Evolutionary conservation across 2,113 vertebrate species (phyloP).

Genomic region (Geothlypis trichas): DNA sequence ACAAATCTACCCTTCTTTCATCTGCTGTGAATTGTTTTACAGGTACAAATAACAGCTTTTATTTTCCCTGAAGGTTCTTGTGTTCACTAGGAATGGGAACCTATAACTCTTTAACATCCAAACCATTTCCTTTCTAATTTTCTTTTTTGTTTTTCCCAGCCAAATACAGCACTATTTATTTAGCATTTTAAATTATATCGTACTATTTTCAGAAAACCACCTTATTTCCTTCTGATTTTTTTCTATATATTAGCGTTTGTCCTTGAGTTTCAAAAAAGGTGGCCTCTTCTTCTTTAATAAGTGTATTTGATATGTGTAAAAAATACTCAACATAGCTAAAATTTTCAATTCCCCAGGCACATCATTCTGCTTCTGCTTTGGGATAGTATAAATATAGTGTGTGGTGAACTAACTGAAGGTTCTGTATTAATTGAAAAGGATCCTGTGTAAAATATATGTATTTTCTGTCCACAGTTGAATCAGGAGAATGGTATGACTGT

Average conservation of each 20-base stretch:
- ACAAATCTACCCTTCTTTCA: background rate
- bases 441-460: background rate
- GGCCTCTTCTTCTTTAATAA: background rate
- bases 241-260: background rate
- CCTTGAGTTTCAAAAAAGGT: background rate
- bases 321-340: background rate
- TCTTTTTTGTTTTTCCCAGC: background rate
- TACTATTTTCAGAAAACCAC: background rate
- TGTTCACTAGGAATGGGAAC: background rate
- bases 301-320: background rate
- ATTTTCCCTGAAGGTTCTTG: background rate
- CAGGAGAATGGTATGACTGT: background rate
- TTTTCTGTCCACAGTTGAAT: background rate
- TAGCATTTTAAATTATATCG: background rate
- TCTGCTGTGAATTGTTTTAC: background rate
- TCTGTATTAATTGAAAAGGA: conserved; percentile 8
- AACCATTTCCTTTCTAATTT: background rate
- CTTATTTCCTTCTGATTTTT: background rate
- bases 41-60: background rate
- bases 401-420: background rate
- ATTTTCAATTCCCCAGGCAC: background rate
- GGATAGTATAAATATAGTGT: background rate
- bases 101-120: background rate
- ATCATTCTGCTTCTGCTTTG: background rate
- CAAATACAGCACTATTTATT: background rate